phyloP scores from a whole-genome alignment of 2,797 vertebrate genomes.

The Premnoplex brunnescens region DNA sequence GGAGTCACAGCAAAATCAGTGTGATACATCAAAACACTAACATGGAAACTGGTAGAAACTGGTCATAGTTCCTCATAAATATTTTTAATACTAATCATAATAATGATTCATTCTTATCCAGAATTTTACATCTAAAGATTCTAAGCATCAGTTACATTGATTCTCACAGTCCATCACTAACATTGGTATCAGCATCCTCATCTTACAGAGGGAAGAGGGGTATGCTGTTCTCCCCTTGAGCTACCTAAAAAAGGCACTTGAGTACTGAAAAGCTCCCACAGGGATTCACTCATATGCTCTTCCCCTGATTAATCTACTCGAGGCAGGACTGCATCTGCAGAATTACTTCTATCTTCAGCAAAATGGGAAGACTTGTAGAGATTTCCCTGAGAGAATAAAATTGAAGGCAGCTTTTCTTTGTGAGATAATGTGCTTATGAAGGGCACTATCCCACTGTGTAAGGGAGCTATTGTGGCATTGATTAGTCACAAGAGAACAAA shows the following conservation, averaged over 20 bases:
- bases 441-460: background rate
- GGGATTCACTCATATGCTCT: background rate
- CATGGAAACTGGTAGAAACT: background rate
- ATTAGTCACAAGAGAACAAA: background rate
- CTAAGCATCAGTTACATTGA: background rate
- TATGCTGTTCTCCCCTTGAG: background rate
- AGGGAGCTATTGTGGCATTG: background rate
- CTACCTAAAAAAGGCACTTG: background rate
- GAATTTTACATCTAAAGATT: background rate
- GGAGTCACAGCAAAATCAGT: background rate
- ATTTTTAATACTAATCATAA: background rate
- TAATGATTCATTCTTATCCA: background rate
- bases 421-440: background rate
- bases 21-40: background rate
- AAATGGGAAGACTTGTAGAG: background rate
- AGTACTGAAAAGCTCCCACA: background rate
- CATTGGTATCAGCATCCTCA: background rate
- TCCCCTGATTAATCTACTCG: background rate
- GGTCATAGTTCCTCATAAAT: background rate
- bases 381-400: background rate
- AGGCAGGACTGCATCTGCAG: background rate
- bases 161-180: background rate
- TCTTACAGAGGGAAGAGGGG: background rate
- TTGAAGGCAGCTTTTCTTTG: background rate
- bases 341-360: background rate